These are phyloP conservation scores for Trichoplusia ni DNA, from an alignment of 1,140 invertebrate species.

Conservation along the genomic window DNA sequence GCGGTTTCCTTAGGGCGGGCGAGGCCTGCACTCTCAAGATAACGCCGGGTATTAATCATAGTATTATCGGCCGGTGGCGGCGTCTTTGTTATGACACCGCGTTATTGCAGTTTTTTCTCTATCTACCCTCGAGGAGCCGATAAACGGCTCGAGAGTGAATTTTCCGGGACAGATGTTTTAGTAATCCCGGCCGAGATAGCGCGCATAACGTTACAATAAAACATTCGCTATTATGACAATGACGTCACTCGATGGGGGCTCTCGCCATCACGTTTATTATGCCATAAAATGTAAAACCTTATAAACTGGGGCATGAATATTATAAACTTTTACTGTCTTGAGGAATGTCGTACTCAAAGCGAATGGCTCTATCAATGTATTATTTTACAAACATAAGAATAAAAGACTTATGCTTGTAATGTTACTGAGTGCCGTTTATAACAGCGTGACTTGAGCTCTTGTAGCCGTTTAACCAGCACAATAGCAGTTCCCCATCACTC, in stretches of 20 bases:
- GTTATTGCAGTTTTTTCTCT: slow-evolving; percentile 79
- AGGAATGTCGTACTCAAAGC: background rate
- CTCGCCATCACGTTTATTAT: slow-evolving; percentile 33
- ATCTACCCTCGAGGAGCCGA: slow-evolving; percentile 71
- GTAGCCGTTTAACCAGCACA: background rate
- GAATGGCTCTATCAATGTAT: no score
- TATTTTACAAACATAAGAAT: no score
- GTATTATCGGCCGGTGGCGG: slow-evolving; percentile 75
- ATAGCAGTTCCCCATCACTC: background rate
- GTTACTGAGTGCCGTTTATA: no score
- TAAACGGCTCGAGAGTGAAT: slow-evolving; percentile 75
- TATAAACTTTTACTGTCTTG: background rate
- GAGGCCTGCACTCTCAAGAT: slow-evolving; percentile 78
- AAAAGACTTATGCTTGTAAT: no score
- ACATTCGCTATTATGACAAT: slow-evolving; percentile 63
- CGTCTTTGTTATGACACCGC: slow-evolving; percentile 79
- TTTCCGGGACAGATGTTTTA: slow-evolving; percentile 80
- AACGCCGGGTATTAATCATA: slow-evolving; percentile 80
- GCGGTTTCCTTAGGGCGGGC: slow-evolving; percentile 46
- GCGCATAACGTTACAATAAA: slow-evolving; percentile 54
- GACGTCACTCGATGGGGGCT: slow-evolving; percentile 19
- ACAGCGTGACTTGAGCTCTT: slow-evolving; percentile 2
- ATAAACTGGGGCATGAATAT: slow-evolving; percentile 9
- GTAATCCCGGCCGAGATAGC: slow-evolving; percentile 68
- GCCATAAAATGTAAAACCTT: slow-evolving; percentile 44